Evolutionary conservation across 2,797 vertebrate genomes (phyloP), one percentile per base, ranked within the genome.

Genomic region (Sciurus carolinensis): DNA sequence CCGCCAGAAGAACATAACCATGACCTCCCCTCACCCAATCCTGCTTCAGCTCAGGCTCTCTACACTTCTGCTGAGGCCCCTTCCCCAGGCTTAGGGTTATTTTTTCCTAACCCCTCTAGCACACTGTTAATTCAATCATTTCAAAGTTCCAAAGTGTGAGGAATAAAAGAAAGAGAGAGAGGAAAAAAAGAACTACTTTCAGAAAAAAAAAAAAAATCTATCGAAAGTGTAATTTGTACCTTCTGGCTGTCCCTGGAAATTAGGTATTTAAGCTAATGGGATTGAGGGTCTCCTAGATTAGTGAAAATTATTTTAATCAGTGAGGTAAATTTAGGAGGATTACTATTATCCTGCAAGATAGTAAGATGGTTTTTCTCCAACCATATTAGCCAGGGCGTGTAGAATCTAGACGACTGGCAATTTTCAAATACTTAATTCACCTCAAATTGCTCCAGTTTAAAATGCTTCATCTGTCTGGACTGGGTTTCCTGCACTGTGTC

Each of bases 381-480:
- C 42, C 47, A 52, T 50, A 73, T 91, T 85, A 95, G 72, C 64
- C 87, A 79, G 66, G 89, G 81, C 5, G 0, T 87, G 90, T 64
- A 86, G 77, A 47, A 83, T 95, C 81, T 72, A 79, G 90, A 96
- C 52, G 90, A 72, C 84, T 72, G 85, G 75, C 1, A 92, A 96
- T 89, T 84, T 94, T 87, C 94, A 97, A 95, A 95, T 20, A 39
- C 64, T 97, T 98, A 39, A 95, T 98, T 97, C 75, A 64, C 54
- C 33, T 94, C 64, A 84, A 18, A 36, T 50, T 96, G 33, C 87
- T 77, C 13, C 72, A 76, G n/a, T 26, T 84, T 59, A 57, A 96
- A 97, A 52, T 64, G 54, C n/a, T n/a, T 84, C 77, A 26, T 96
- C 47, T 6, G n/a, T 95, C 95, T 92, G 28, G 59, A 85, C 72